Conservation (phyloP, 2,113 vertebrate species). For the Grammomys dolichurus region DNA sequence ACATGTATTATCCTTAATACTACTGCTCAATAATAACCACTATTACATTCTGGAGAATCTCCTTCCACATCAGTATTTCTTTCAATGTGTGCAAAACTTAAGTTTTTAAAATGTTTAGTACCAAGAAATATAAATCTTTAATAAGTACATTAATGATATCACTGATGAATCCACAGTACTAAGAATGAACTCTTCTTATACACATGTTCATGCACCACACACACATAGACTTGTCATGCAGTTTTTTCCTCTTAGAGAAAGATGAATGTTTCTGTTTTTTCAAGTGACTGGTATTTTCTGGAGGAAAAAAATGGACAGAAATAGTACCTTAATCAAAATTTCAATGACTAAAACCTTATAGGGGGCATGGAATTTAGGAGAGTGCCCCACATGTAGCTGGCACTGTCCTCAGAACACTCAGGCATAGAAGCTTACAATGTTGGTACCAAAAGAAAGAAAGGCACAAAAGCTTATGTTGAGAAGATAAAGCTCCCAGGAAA, state of each 20-base stretch:
- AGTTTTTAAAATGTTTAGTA: slow-evolving; percentile 38
- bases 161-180: slow-evolving; percentile 15
- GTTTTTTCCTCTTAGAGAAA: slow-evolving; percentile 35
- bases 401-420: background rate
- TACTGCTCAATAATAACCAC: background rate
- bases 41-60: slow-evolving; percentile 21
- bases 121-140: background rate
- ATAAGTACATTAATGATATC: slow-evolving; percentile 6
- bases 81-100: background rate
- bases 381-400: background rate
- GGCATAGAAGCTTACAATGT: background rate
- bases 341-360: slow-evolving; percentile 20
- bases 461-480: background rate
- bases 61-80: background rate
- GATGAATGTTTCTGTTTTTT: slow-evolving; percentile 34
- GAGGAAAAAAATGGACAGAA: background rate
- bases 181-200: background rate
- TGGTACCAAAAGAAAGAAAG: background rate
- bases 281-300: slow-evolving; percentile 23
- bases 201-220: background rate
- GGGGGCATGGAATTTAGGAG: background rate
- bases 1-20: slow-evolving; percentile 12
- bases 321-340: background rate
- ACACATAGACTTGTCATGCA: background rate
- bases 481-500: background rate